These are phyloP conservation scores for Sapajus apella DNA, from an alignment of 2,113 vertebrate species.

Conservation along the genomic window DNA sequence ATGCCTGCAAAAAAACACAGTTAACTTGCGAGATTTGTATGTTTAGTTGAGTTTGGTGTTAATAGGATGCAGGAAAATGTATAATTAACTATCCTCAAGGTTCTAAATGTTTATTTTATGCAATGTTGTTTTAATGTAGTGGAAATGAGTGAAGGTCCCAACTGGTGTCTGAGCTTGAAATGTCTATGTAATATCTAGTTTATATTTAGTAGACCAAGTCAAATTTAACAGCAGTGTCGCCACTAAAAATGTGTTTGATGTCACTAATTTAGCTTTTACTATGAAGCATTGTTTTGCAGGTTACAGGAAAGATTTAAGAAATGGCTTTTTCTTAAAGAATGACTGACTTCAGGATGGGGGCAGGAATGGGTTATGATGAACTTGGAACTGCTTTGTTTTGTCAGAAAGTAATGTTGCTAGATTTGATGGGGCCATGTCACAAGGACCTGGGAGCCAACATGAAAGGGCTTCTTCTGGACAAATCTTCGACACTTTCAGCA, in stretches of 20 bases:
- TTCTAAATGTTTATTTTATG: constrained; percentile 39
- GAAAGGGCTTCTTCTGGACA: not conserved
- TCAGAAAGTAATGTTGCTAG: not conserved
- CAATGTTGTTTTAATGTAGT: not conserved
- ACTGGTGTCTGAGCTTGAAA: not conserved
- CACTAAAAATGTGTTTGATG: not conserved
- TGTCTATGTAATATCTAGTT: not conserved
- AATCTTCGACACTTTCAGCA: not conserved
- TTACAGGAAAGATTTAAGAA: not conserved
- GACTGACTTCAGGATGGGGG: not conserved
- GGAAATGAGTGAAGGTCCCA: not conserved
- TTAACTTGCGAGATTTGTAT: not conserved
- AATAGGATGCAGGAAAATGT: not conserved
- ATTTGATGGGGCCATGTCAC: not conserved
- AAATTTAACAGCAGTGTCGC: not conserved
- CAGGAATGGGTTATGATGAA: not conserved
- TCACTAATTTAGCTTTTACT: not conserved
- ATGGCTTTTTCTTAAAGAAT: not conserved
- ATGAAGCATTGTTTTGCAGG: not conserved
- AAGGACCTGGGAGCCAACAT: not conserved
- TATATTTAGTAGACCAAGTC: not conserved
- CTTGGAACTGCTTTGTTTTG: not conserved
- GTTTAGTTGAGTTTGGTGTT: not conserved
- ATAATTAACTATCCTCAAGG: not conserved
- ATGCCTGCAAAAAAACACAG: not conserved